Percentiles rank a stretch among this genome's conserved stretches.
These are phyloP conservation scores for Dilophus febrilis DNA, from an alignment of 2,888 invertebrate genomes.

Conservation along the genomic window DNA sequence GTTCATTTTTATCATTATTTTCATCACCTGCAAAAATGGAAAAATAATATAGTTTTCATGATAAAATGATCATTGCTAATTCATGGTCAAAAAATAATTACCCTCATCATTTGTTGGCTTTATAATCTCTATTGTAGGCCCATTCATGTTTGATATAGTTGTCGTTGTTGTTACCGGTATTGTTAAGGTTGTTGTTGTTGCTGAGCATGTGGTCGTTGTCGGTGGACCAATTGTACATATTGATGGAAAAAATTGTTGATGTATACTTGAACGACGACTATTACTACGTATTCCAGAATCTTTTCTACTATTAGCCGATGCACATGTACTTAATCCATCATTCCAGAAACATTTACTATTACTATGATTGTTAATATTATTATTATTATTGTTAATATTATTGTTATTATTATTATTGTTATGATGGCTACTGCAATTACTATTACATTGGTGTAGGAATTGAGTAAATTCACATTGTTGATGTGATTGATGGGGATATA, in stretches of 20 bases:
- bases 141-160: too few relatives aligned
- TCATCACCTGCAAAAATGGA: too few relatives aligned
- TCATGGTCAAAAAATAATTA: too few relatives aligned
- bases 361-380: constrained; percentile 28
- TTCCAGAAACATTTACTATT: constrained; percentile 24
- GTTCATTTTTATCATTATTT: too few relatives aligned
- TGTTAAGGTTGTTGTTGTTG: constrained; percentile 12
- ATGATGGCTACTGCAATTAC: constrained; percentile 26
- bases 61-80: too few relatives aligned
- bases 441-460: constrained; percentile 33
- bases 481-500: constrained; percentile 25
- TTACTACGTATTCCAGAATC: constrained; percentile 78
- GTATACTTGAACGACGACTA: constrained; percentile 69
- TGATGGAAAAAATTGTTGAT: constrained; percentile 49
- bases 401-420: constrained; percentile 26
- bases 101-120: too few relatives aligned
- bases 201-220: constrained; percentile 52
- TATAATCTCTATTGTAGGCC: too few relatives aligned
- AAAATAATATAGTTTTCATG: too few relatives aligned
- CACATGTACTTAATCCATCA: constrained; percentile 55
- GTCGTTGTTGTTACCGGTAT: constrained; percentile 50
- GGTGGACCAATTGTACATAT: constrained; percentile 21
- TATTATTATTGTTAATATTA: constrained; percentile 22
- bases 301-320: constrained; percentile 66
- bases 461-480: constrained; percentile 33